Conservation (phyloP, 2,888 invertebrate species). For the Philhelius pedissequus region DNA sequence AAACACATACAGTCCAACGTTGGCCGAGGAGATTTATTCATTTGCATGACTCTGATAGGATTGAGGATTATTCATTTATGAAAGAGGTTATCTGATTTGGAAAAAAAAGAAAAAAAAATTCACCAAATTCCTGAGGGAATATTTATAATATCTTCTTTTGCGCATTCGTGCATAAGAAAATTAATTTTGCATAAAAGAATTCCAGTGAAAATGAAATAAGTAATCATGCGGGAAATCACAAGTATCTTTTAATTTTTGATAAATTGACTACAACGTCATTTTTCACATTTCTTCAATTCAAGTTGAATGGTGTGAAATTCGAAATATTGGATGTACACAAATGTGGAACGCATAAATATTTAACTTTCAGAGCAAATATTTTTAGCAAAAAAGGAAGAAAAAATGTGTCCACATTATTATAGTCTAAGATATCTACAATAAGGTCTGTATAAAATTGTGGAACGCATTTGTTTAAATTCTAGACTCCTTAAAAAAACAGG, state of each 20-base stretch:
- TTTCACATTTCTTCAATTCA: too few relatives aligned
- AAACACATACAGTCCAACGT: not conserved
- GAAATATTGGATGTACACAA: too few relatives aligned
- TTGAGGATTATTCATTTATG: constrained; percentile 12
- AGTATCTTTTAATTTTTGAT: too few relatives aligned
- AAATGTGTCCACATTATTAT: too few relatives aligned
- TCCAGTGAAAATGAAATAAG: not conserved
- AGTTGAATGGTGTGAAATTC: too few relatives aligned
- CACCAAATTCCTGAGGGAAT: not conserved
- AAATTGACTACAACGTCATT: too few relatives aligned
- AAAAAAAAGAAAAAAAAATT: not conserved
- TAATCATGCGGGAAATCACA: not conserved
- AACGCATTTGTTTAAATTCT: not conserved
- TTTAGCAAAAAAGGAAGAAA: too few relatives aligned
- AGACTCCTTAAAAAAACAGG: too few relatives aligned
- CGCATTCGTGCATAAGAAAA: not conserved
- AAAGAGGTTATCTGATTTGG: constrained; percentile 18
- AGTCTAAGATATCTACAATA: not conserved
- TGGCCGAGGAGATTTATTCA: constrained; percentile 15
- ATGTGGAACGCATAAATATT: too few relatives aligned
- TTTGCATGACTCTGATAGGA: constrained; percentile 7
- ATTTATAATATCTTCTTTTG: not conserved
- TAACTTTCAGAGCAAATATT: too few relatives aligned
- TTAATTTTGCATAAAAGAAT: not conserved
- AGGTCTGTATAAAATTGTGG: not conserved